Evolutionary conservation across 2,113 vertebrate genomes (phyloP).

Genomic region (Engystomops pustulosus): DNA sequence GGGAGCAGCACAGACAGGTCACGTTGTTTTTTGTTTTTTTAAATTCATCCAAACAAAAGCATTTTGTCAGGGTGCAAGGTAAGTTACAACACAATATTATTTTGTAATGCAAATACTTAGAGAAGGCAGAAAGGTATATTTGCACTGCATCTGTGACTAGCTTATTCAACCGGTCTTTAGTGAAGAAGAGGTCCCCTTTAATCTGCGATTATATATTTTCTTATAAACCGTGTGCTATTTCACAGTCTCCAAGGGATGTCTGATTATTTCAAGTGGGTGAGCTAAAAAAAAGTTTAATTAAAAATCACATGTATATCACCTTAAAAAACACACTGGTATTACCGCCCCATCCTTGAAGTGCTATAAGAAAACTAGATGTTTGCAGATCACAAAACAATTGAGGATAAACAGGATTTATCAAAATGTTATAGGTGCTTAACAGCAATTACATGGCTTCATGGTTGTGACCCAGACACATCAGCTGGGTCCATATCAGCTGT

Average conservation of each 20-base stretch:
- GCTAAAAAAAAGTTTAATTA: slow-evolving; percentile 29
- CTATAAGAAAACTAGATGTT: not conserved
- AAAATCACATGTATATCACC: slow-evolving; percentile 38
- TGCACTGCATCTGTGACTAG: too few relatives aligned
- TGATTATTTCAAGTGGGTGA: not conserved
- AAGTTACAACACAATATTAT: too few relatives aligned
- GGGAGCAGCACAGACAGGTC: too few relatives aligned
- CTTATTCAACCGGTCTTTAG: too few relatives aligned
- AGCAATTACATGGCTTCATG: not conserved
- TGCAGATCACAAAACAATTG: not conserved
- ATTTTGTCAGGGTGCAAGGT: too few relatives aligned
- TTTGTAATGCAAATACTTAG: too few relatives aligned
- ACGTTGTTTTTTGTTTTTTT: too few relatives aligned
- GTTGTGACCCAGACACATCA: not conserved
- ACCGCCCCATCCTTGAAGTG: not conserved
- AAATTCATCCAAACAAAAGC: too few relatives aligned
- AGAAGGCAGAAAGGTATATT: too few relatives aligned
- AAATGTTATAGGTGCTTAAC: not conserved
- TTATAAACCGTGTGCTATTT: not conserved
- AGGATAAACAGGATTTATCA: not conserved
- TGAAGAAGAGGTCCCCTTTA: too few relatives aligned
- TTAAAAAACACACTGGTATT: slow-evolving; percentile 11
- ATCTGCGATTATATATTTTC: too few relatives aligned
- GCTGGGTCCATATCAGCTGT: not conserved
- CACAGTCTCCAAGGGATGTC: not conserved